Evolutionary conservation across 1,140 invertebrate species (phyloP).

Genomic region (Adoxophyes honmai): DNA sequence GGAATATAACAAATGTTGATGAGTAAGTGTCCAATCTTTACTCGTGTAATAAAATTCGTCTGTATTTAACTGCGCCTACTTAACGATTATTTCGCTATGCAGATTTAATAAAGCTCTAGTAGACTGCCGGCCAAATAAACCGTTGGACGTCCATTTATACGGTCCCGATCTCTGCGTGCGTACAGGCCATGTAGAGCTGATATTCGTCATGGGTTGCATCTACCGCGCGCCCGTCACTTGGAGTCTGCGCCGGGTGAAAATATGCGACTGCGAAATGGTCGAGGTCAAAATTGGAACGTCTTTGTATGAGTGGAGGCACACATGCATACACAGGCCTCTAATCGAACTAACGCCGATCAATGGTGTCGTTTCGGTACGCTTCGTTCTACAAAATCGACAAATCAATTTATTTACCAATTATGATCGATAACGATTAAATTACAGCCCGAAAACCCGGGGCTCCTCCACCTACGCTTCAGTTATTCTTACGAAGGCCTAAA

Average conservation of each 20-base stretch:
- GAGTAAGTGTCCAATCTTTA: slow-evolving; percentile 43
- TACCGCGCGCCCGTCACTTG: slow-evolving; percentile 48
- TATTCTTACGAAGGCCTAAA: slow-evolving; percentile 49
- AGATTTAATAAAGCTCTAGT: slow-evolving; percentile 62
- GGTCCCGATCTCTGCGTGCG: slow-evolving; percentile 57
- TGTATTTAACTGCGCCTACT: too few relatives aligned
- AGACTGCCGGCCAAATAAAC: slow-evolving; percentile 54
- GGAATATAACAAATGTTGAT: slow-evolving; percentile 66
- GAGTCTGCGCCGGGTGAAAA: slow-evolving; percentile 58
- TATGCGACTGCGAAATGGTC: slow-evolving; percentile 67
- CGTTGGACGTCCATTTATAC: slow-evolving; percentile 48
- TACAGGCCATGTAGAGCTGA: slow-evolving; percentile 42
- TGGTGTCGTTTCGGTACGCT: slow-evolving; percentile 53
- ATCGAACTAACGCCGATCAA: slow-evolving; percentile 47
- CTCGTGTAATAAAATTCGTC: too few relatives aligned
- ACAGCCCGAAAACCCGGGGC: slow-evolving; percentile 45
- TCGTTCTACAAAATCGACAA: neutral
- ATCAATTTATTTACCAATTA: too few relatives aligned
- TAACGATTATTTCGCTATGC: slow-evolving; percentile 4
- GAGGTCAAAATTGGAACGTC: slow-evolving; percentile 61
- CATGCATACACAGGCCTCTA: slow-evolving; percentile 49
- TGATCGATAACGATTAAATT: slow-evolving; percentile 20
- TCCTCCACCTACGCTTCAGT: slow-evolving; percentile 50
- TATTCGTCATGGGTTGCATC: slow-evolving; percentile 57
- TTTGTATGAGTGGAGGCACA: slow-evolving; percentile 58